Base-by-base conservation (phyloP, 2,888 invertebrate genomes). In the Anthrax anthrax region DNA sequence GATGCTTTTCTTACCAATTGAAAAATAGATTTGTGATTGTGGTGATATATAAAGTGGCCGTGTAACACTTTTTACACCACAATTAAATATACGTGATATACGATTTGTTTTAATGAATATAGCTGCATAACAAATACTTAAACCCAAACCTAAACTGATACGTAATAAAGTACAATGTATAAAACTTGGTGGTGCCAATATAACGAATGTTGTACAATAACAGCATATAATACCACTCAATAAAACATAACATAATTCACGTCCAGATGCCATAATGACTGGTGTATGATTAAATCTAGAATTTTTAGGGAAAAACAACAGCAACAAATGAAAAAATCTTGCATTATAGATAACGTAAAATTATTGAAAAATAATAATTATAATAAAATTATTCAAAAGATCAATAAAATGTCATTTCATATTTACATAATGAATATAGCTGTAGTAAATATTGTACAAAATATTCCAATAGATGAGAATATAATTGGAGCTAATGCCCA, bases 31-130 rank as follows among this genome's bases (percentile, higher is more conserved):
- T 65, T 85, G 85, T 12, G 84, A 83, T 56, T 75, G 73, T 1
- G 84, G 84, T 37, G 82, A 82, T 5, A 83, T 84, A 61, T 81
- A 86, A 18, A 78, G 74, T 1, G 84, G 82, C 41, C 82, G 69
- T 57, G 81, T 80, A 47, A 80, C 78, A 48, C 78, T 79, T 54
- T 78, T 80, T 47, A 81, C 77, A 45, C 79, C 78, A 17, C 78
- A 74, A 61, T 80, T 80, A 62, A 84, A 84, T 46, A 84, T 83
- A 40, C 83, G 69, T 3, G 81, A 81, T 46, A 84, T 77, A 43
- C 83, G 72, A 64, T 82, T 84, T 3, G 83, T 84, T 62, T 84
- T 84, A 2, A 82, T 82, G 50, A 84, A 72, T 48, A 84, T 76
- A 12, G 84, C 82, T 47, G 82, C 78, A 61, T 85, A 84, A 57